Percentiles rank a stretch among this genome's conserved stretches.
Conservation (phyloP, 1,140 invertebrate species). For the Drosophila sulfurigaster region DNA sequence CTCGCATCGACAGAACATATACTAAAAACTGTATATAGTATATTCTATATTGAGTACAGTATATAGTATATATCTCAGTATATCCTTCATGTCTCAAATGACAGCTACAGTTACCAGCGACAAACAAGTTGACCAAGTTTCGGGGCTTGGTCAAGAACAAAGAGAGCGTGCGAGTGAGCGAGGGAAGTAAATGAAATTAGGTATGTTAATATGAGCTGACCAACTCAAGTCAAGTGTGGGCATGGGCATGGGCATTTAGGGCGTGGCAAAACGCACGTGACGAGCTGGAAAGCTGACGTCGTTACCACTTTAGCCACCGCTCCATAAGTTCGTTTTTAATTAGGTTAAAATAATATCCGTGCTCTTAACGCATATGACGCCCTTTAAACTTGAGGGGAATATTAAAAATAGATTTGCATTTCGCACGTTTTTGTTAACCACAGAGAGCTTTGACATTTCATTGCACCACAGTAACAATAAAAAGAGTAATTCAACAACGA, state of each 20-base stretch:
- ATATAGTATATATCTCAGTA: no score
- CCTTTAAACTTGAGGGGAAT: slow-evolving; percentile 6
- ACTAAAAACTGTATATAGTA: no score
- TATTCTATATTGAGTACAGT: no score
- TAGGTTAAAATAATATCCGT: slow-evolving; percentile 31
- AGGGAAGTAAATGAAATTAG: slow-evolving; percentile 52
- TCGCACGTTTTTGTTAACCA: not conserved
- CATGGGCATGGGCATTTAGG: slow-evolving; percentile 9
- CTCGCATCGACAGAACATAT: no score
- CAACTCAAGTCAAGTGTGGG: not conserved
- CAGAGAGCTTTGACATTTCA: slow-evolving; percentile 7
- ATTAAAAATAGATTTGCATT: slow-evolving; percentile 1
- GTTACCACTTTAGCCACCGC: not conserved
- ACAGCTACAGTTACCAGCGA: slow-evolving; percentile 21
- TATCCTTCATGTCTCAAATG: slow-evolving; percentile 11
- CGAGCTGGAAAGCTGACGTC: slow-evolving; percentile 14
- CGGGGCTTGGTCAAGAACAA: slow-evolving; percentile 24
- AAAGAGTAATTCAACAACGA: not conserved
- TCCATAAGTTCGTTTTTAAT: slow-evolving; percentile 33
- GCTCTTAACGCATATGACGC: not conserved
- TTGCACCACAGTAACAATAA: not conserved
- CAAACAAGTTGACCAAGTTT: slow-evolving; percentile 11
- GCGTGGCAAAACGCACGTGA: slow-evolving; percentile 22
- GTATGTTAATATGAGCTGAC: slow-evolving; percentile 59
- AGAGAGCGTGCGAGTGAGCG: not conserved